A percentile compares a stretch with the other conserved stretches of the same genome.
Evolutionary conservation across 2,888 invertebrate species (phyloP).

Genomic region (Mythimna vitellina): DNA sequence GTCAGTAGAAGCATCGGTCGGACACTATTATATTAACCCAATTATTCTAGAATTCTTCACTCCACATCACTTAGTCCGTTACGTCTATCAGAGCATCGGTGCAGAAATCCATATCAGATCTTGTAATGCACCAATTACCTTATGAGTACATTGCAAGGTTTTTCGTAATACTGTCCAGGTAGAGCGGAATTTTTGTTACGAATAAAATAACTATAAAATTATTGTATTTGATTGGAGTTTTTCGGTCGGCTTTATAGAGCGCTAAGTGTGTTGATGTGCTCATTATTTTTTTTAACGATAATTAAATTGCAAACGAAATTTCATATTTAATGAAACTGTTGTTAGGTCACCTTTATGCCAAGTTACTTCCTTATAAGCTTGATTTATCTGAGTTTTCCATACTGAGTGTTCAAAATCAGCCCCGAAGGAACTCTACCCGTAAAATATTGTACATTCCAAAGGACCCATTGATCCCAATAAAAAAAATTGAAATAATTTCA

Average conservation of each 20-base stretch:
- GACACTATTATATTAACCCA: constrained; percentile 33
- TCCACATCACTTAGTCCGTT: constrained; percentile 32
- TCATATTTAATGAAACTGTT: neutral
- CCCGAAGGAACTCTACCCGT: too few species aligned
- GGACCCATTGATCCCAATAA: neutral
- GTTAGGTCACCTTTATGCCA: neutral
- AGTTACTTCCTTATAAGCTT: neutral
- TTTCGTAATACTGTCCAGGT: constrained; percentile 45
- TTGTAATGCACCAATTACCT: constrained; percentile 83
- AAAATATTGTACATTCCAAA: neutral
- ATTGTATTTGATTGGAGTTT: constrained; percentile 28
- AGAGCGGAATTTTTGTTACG: constrained; percentile 45
- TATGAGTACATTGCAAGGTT: constrained; percentile 50
- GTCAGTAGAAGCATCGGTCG: neutral
- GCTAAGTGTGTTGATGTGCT: constrained; percentile 1
- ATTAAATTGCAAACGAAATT: neutral
- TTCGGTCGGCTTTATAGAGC: constrained; percentile 20
- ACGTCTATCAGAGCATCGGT: constrained; percentile 61
- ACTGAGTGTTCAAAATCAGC: neutral
- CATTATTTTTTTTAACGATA: neutral
- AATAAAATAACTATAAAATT: constrained; percentile 52
- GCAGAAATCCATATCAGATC: constrained; percentile 80
- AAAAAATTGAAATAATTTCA: neutral
- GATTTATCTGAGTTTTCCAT: neutral
- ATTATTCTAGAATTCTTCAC: constrained; percentile 30